Evolutionary conservation across 2,797 vertebrate species (phyloP).

Genomic region (Takifugu ocellatus): DNA sequence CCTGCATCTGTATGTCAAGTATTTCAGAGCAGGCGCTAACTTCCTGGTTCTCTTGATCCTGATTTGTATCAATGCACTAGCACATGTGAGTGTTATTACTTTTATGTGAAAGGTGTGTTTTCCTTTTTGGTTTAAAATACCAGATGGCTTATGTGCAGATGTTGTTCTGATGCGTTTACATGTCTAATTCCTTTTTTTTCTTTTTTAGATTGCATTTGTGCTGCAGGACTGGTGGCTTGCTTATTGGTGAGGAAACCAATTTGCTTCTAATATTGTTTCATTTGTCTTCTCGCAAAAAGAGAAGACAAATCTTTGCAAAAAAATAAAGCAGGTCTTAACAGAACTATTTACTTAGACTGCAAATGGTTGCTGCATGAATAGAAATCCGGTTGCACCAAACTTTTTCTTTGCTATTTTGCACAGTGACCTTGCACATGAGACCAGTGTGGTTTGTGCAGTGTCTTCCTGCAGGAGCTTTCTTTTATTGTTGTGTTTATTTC

Average conservation of each 20-base stretch:
- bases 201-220: slow-evolving; percentile 79
- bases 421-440: slow-evolving; percentile 56
- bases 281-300: too few relatives aligned
- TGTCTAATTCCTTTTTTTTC: slow-evolving; percentile 21
- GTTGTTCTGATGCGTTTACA: background rate
- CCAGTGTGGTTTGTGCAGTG: slow-evolving; percentile 45
- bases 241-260: slow-evolving; percentile 78
- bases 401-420: slow-evolving; percentile 26
- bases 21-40: slow-evolving; percentile 83
- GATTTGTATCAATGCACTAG: slow-evolving; percentile 74
- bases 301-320: background rate
- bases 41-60: slow-evolving; percentile 76
- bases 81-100: slow-evolving; percentile 76
- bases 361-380: slow-evolving; percentile 44
- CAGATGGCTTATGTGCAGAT: background rate
- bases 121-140: background rate
- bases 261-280: too few relatives aligned
- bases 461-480: slow-evolving; percentile 36
- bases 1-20: slow-evolving; percentile 83
- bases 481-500: slow-evolving; percentile 61
- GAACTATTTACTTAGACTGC: slow-evolving; percentile 24
- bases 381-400: slow-evolving; percentile 27
- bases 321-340: slow-evolving; percentile 9
- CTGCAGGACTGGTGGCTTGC: slow-evolving; percentile 95
- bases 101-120: background rate